Evolutionary conservation across 1,140 invertebrate genomes (phyloP).

Genomic region (Drosophila neocordata): DNA sequence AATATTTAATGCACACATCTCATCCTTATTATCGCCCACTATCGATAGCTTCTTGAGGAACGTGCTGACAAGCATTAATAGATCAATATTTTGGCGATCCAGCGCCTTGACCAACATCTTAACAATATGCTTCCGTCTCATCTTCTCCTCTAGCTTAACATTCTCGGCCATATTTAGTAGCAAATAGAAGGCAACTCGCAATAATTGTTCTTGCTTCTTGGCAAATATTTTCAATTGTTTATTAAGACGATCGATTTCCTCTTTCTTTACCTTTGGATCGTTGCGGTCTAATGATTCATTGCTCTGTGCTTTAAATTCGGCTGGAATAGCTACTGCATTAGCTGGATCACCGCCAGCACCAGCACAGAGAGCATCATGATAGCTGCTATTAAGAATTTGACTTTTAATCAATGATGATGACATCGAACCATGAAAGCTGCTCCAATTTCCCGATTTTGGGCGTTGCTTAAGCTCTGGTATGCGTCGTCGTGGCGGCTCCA

Average conservation of each 20-base stretch:
- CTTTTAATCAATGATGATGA: slow-evolving; percentile 79
- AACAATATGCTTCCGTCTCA: slow-evolving; percentile 96
- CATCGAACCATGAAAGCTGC: slow-evolving; percentile 83
- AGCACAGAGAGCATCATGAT: slow-evolving; percentile 86
- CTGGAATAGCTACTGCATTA: slow-evolving; percentile 25
- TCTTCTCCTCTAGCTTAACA: slow-evolving; percentile 97
- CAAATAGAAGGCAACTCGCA: slow-evolving; percentile 94
- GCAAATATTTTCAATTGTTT: slow-evolving; percentile 91
- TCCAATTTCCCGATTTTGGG: slow-evolving; percentile 87
- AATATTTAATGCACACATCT: slow-evolving; percentile 91
- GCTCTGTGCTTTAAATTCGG: slow-evolving; percentile 74
- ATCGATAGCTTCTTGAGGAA: slow-evolving; percentile 98
- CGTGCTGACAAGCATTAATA: slow-evolving; percentile 95
- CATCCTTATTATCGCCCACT: slow-evolving; percentile 96
- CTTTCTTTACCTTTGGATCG: slow-evolving; percentile 87
- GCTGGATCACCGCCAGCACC: slow-evolving; percentile 33
- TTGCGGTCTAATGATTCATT: slow-evolving; percentile 84
- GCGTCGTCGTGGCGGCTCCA: slow-evolving; percentile 86
- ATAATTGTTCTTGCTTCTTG: slow-evolving; percentile 95
- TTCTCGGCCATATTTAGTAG: slow-evolving; percentile 98
- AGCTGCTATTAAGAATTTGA: slow-evolving; percentile 85
- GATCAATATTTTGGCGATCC: slow-evolving; percentile 93
- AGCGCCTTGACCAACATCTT: slow-evolving; percentile 93
- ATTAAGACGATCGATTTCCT: slow-evolving; percentile 91
- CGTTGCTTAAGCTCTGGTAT: slow-evolving; percentile 87